phyloP scores from a whole-genome alignment of 2,888 invertebrate genomes.

The Epirrhoe tristata region DNA sequence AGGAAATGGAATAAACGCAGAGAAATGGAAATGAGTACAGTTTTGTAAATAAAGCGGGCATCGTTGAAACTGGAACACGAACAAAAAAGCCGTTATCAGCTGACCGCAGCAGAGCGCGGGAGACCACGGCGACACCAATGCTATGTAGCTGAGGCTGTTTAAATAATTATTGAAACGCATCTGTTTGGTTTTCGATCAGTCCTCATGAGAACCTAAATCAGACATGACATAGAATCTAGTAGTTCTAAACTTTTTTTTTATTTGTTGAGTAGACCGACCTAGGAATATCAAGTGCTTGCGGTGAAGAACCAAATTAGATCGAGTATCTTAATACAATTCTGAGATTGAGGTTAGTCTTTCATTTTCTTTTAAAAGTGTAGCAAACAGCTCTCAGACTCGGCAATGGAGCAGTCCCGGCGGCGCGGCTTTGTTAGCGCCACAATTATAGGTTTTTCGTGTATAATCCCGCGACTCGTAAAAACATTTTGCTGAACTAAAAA shows the following conservation, averaged over 20 bases:
- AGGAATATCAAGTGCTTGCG: no score
- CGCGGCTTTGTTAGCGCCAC: constrained; percentile 18
- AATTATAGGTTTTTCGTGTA: constrained; percentile 18
- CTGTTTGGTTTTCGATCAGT: no score
- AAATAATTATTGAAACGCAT: no score
- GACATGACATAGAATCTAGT: no score
- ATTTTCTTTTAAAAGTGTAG: background rate
- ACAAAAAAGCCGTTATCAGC: constrained; percentile 21
- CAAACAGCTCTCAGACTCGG: background rate
- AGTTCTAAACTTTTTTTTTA: no score
- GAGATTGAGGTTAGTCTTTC: background rate
- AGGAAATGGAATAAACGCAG: background rate
- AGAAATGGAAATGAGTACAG: constrained; percentile 4
- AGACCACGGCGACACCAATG: background rate
- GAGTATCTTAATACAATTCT: no score
- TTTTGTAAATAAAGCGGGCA: constrained; percentile 20
- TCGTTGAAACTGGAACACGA: constrained; percentile 19
- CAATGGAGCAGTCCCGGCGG: background rate
- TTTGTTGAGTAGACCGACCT: no score
- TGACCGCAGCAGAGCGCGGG: constrained; percentile 5
- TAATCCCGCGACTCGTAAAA: constrained; percentile 20
- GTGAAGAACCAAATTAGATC: no score
- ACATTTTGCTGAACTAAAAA: constrained; percentile 23
- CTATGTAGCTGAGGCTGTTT: background rate
- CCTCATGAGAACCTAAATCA: no score